Evolutionary conservation across 2,797 vertebrate genomes (phyloP), one percentile per base, ranked within the genome.

Genomic region (Thunnus albacares): DNA sequence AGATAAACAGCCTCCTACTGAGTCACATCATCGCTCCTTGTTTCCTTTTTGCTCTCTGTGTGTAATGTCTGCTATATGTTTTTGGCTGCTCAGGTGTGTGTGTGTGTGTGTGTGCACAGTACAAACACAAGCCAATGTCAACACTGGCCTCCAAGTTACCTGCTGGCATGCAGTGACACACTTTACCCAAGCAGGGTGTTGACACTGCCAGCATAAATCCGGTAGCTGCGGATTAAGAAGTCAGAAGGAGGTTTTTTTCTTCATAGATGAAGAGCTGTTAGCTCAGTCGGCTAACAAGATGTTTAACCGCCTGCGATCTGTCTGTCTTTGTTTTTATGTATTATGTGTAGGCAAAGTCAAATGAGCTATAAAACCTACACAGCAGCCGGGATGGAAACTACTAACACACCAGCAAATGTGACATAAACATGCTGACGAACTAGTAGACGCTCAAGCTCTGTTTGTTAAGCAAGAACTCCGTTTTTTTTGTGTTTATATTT

Each of bases 31-130:
- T 58, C 1, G 1, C 13, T 65, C 56, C 30, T 20, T 3, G 6
- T 35, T 81, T 64, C 73, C 60, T 71, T 66, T 82, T 68, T 73
- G 61, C 63, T 73, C 35, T 56, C 24, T 76, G 33, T 71, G 22
- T 71, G 49, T 45, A 5, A 52, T 11, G 45, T 33, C 38, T 79
- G 80, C 69, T 55, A 55, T 77, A 53, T 77, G 65, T 24, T 33
- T 72, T 28, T 28, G 11, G 30, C 38, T 47, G 61, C 75, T 82
- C 72, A 83, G 83, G 86, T 83, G 38, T 64, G 64, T 78, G 24
- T 77, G 68, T 79, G 45, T 83, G 64, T 78, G 24, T 77, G 68
- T 79, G 38, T 81, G 57, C 80, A 3, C 15, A 66, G 55, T 60
- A 49, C 72, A 84, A 80, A 83, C 76, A 77, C 0, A 9, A n/a